Percentiles rank a stretch among this genome's conserved stretches.
phyloP scores from a whole-genome alignment of 2,797 vertebrate genomes.

The Thripadectes ignobilis region DNA sequence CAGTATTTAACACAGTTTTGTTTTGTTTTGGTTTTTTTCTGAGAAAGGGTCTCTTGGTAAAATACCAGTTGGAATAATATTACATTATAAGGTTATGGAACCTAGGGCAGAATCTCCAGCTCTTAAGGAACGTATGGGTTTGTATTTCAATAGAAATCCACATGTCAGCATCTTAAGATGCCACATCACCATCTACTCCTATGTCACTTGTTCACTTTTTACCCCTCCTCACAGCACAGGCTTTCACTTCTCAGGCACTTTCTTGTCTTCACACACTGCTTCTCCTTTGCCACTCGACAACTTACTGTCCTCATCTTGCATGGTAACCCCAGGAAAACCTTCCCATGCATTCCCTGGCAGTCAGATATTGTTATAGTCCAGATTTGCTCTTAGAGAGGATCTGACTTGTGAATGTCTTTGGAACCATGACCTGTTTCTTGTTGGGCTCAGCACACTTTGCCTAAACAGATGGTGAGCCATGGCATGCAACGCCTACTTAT shows the following conservation, averaged over 20 bases:
- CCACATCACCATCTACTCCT: neutral
- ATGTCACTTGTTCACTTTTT: neutral
- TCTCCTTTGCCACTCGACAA: neutral
- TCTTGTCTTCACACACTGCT: neutral
- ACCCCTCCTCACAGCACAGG: neutral
- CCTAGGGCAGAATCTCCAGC: neutral
- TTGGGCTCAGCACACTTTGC: neutral
- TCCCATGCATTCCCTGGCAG: neutral
- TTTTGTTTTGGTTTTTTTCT: neutral
- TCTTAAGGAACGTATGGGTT: neutral
- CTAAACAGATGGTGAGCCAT: constrained; percentile 38
- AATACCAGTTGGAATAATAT: neutral
- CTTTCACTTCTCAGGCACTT: neutral
- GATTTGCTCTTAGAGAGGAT: neutral
- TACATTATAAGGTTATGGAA: neutral
- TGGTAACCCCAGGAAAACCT: neutral
- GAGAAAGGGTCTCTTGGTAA: neutral
- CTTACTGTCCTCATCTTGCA: neutral
- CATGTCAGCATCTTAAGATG: neutral
- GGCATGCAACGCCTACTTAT: neutral
- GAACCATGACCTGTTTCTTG: neutral
- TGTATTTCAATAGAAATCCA: neutral
- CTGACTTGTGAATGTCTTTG: neutral
- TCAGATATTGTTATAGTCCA: neutral
- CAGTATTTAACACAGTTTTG: neutral